Conservation (phyloP, 2,113 vertebrate genomes). For the Sander lucioperca region DNA sequence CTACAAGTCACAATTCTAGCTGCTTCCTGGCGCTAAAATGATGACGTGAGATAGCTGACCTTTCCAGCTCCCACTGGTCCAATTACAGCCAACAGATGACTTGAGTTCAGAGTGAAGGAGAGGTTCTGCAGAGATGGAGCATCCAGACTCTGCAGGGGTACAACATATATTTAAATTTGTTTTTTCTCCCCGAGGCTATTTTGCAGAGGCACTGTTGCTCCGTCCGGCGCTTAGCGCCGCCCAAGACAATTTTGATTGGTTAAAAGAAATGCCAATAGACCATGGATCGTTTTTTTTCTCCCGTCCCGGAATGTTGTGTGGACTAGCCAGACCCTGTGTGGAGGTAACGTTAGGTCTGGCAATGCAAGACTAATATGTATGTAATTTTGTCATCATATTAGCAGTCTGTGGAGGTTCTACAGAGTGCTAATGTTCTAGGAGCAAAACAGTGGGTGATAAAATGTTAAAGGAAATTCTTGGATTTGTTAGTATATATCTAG, state of each 20-base stretch:
- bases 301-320: too few relatives aligned
- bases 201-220: too few relatives aligned
- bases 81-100: slow-evolving; percentile 91
- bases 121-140: slow-evolving; percentile 89
- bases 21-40: not conserved
- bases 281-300: too few relatives aligned
- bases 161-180: not conserved
- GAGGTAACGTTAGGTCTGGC: too few relatives aligned
- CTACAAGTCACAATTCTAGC: not conserved
- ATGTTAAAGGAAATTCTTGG: not conserved
- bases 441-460: not conserved
- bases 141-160: slow-evolving; percentile 82
- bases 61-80: slow-evolving; percentile 97
- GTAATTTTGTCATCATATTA: not conserved
- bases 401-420: not conserved
- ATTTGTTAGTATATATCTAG: not conserved
- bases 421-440: not conserved
- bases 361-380: not conserved
- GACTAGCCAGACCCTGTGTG: too few relatives aligned
- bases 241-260: too few relatives aligned
- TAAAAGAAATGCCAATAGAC: too few relatives aligned
- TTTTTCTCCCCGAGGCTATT: too few relatives aligned
- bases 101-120: slow-evolving; percentile 85
- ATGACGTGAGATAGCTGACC: slow-evolving; percentile 74
- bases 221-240: too few relatives aligned